These are phyloP conservation scores for Camponotus floridanus DNA, from an alignment of 1,140 invertebrate species.

Conservation along the genomic window DNA sequence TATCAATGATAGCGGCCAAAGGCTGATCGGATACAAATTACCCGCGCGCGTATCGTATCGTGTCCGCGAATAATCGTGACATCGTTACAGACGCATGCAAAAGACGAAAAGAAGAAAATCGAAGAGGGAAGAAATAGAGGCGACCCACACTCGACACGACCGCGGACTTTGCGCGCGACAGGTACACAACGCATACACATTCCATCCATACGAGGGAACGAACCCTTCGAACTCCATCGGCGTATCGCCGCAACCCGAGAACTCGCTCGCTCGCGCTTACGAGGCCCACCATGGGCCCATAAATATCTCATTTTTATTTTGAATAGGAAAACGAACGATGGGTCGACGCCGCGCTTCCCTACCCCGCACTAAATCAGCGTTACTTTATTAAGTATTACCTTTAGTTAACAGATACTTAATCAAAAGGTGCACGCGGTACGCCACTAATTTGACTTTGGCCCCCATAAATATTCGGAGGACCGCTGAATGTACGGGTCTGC, in stretches of 20 bases:
- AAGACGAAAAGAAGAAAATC: neutral
- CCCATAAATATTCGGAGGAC: conserved; percentile 85
- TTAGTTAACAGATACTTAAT: conserved; percentile 87
- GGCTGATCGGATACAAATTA: conserved; percentile 33
- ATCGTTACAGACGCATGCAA: conserved; percentile 6
- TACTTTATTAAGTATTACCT: conserved; percentile 87
- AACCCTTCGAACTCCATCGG: conserved; percentile 73
- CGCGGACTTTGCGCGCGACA: conserved; percentile 29
- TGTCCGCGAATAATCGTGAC: conserved; percentile 34
- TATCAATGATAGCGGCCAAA: conserved; percentile 4
- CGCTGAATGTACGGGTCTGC: conserved; percentile 67
- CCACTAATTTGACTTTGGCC: conserved; percentile 87
- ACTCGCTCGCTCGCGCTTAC: conserved; percentile 52
- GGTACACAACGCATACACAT: conserved; percentile 36
- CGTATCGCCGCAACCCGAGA: conserved; percentile 59
- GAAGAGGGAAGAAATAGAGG: conserved; percentile 29
- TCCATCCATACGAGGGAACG: conserved; percentile 14
- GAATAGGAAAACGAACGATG: conserved; percentile 85
- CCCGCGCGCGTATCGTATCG: neutral
- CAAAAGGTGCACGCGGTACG: conserved; percentile 86
- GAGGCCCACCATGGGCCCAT: conserved; percentile 74
- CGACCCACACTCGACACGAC: conserved; percentile 26
- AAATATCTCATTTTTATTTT: conserved; percentile 86
- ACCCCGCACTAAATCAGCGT: conserved; percentile 85
- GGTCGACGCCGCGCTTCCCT: conserved; percentile 78